Conservation (phyloP, 2,797 vertebrate species). For the Pipistrellus pygmaeus region DNA sequence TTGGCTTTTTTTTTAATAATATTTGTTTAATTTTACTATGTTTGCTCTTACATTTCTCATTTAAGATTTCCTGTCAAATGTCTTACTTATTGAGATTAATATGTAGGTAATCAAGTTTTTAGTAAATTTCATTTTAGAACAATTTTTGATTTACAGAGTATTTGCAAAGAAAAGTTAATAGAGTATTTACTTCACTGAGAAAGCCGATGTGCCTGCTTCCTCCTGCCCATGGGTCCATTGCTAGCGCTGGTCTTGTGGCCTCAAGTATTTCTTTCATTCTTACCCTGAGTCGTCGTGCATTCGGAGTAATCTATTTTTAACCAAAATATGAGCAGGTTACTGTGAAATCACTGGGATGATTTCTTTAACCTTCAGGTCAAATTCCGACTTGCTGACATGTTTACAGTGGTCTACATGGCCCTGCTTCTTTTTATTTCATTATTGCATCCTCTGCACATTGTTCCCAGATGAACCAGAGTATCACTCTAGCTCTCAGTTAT, state of each 20-base stretch:
- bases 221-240: not conserved
- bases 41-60: not conserved
- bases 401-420: rapidly evolving
- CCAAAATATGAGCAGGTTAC: not conserved
- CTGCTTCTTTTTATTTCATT: not conserved
- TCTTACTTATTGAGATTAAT: not conserved
- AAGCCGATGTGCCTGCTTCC: not conserved
- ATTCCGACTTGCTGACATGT: not conserved
- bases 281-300: rapidly evolving
- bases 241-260: no score
- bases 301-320: not conserved
- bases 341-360: not conserved
- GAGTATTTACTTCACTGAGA: not conserved
- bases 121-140: not conserved
- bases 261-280: not conserved
- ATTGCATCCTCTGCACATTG: rapidly evolving
- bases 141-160: not conserved
- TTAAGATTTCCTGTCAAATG: not conserved
- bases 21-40: not conserved
- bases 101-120: not conserved
- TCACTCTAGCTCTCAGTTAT: rapidly evolving
- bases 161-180: not conserved
- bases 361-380: not conserved
- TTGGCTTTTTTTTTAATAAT: not conserved
- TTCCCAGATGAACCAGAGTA: not conserved